phyloP scores from a whole-genome alignment of 1,140 invertebrate genomes.

The Drosophila kohkoa region DNA sequence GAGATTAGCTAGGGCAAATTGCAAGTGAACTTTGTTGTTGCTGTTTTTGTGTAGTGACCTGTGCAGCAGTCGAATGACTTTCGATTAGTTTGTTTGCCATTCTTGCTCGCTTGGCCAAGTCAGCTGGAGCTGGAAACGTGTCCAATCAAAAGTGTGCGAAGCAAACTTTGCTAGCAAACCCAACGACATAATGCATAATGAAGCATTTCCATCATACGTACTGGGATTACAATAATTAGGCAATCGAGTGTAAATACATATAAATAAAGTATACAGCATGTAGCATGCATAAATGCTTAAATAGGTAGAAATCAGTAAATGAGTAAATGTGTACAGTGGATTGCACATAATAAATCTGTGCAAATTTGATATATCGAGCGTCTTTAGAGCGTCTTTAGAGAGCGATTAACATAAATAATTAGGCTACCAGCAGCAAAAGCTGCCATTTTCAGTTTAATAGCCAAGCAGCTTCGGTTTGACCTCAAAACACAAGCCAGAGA shows the following conservation, averaged over 20 bases:
- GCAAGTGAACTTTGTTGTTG: constrained; percentile 42
- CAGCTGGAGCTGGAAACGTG: constrained; percentile 37
- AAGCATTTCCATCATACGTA: constrained; percentile 8
- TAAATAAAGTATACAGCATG: constrained; percentile 9
- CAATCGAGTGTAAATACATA: constrained; percentile 34
- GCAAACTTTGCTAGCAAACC: too few relatives aligned
- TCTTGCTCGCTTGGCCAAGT: constrained; percentile 28
- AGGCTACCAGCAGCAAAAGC: constrained; percentile 57
- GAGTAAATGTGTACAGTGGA: constrained; percentile 9
- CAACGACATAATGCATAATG: constrained; percentile 4
- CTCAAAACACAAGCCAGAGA: constrained; percentile 48
- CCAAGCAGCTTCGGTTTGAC: constrained; percentile 59
- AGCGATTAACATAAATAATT: constrained; percentile 83
- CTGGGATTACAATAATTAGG: constrained; percentile 44
- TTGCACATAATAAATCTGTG: constrained; percentile 54
- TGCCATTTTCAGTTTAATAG: constrained; percentile 56
- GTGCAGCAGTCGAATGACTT: constrained; percentile 51
- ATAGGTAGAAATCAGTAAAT: background rate
- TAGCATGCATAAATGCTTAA: background rate
- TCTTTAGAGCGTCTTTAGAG: constrained; percentile 63
- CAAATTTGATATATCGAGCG: constrained; percentile 65
- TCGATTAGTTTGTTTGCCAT: constrained; percentile 64
- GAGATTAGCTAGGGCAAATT: constrained; percentile 73
- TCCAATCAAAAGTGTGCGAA: constrained; percentile 42
- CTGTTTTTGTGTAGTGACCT: constrained; percentile 67